Evolutionary conservation across 2,113 vertebrate species (phyloP).

Genomic region (Macquaria ambigua): DNA sequence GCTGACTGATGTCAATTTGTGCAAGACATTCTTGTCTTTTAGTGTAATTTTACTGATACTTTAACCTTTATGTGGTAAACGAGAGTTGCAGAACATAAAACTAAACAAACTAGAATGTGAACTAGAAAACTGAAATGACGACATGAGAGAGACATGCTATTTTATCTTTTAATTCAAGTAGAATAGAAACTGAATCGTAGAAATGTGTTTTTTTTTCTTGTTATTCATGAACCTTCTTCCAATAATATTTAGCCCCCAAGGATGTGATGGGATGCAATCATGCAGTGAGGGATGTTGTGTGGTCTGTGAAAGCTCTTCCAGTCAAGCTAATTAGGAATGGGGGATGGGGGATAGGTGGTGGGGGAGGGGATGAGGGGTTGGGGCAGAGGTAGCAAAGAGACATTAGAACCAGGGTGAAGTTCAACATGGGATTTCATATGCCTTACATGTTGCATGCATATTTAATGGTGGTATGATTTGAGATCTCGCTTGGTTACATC

Average conservation of each 20-base stretch:
- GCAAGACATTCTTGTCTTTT: background rate
- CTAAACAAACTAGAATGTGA: too few relatives aligned
- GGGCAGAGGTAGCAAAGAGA: background rate
- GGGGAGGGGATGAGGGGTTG: background rate
- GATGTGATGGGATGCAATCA: background rate
- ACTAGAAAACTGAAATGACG: background rate
- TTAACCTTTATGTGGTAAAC: background rate
- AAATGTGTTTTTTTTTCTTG: background rate
- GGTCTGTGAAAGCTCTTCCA: background rate
- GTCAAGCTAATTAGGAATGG: background rate
- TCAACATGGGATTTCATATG: constrained; percentile 34
- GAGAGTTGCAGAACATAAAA: background rate
- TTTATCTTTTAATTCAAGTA: too few relatives aligned
- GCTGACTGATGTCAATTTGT: background rate
- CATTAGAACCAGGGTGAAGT: constrained; percentile 25
- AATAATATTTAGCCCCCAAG: background rate
- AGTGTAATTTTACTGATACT: too few relatives aligned
- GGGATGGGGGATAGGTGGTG: background rate
- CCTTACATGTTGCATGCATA: constrained; percentile 53
- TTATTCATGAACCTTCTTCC: background rate
- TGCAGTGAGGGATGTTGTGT: constrained; percentile 4
- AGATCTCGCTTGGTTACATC: constrained; percentile 57
- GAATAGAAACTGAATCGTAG: too few relatives aligned
- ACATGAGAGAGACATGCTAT: too few relatives aligned
- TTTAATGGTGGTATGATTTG: constrained; percentile 54